These are phyloP conservation scores for Drosophila glabriapex DNA, from an alignment of 2,888 invertebrate species.

Conservation along the genomic window DNA sequence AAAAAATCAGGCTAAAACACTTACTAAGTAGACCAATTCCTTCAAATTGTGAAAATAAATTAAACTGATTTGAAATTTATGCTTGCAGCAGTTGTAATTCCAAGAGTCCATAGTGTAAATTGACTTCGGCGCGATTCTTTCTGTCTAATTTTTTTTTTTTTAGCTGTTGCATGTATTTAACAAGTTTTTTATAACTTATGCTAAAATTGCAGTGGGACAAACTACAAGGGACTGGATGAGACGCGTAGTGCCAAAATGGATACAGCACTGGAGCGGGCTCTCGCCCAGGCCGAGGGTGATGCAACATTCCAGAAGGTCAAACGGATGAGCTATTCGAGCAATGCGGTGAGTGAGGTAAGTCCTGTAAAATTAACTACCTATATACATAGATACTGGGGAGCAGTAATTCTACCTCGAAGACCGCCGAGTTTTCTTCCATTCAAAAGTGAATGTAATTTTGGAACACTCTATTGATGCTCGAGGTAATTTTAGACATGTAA, in stretches of 20 bases:
- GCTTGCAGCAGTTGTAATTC: not conserved
- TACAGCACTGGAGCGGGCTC: conserved; percentile 88
- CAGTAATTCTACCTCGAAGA: not conserved
- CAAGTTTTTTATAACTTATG: not conserved
- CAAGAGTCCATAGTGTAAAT: not conserved
- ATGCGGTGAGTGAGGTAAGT: conserved; percentile 89
- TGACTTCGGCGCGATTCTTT: not conserved
- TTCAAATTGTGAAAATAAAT: not conserved
- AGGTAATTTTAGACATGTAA: not conserved
- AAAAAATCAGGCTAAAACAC: not conserved
- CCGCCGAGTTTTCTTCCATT: not conserved
- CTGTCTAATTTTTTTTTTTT: not conserved
- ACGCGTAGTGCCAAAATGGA: conserved; percentile 86
- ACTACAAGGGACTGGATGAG: conserved; percentile 81
- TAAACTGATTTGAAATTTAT: not conserved
- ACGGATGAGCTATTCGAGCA: conserved; percentile 90
- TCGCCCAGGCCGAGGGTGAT: conserved; percentile 89
- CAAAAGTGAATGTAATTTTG: not conserved
- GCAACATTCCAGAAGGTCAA: conserved; percentile 90
- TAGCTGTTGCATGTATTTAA: conserved; percentile 29
- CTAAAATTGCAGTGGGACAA: conserved; percentile 45
- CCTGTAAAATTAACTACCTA: not conserved
- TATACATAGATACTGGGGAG: not conserved
- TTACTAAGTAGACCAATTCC: not conserved
- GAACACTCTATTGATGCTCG: not conserved